These are phyloP conservation scores for Peromyscus attwateri DNA, from an alignment of 2,797 vertebrate genomes.

Conservation along the genomic window DNA sequence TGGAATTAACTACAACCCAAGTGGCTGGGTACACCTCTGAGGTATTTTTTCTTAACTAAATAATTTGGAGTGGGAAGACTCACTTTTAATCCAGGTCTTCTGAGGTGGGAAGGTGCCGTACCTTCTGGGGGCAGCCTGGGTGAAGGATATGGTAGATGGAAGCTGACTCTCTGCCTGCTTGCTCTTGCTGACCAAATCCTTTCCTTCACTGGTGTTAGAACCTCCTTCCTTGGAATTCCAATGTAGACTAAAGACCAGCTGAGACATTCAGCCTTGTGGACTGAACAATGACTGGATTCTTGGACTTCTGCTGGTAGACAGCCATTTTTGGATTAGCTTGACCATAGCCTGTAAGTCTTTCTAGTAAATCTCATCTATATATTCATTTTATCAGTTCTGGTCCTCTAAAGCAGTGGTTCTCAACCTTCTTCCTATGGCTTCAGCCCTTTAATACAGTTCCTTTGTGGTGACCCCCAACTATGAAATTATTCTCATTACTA, in stretches of 20 bases:
- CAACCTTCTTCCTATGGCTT: no score
- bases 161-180: not conserved
- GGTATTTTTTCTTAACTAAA: not conserved
- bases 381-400: not conserved
- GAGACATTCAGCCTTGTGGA: not conserved
- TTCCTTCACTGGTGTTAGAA: not conserved
- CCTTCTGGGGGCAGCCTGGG: not conserved
- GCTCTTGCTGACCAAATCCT: not conserved
- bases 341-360: no score
- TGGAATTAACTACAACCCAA: not conserved
- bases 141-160: no score
- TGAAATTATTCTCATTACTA: not conserved
- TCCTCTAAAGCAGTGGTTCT: not conserved
- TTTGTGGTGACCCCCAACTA: not conserved
- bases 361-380: no score
- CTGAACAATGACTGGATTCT: not conserved
- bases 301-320: not conserved
- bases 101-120: not conserved
- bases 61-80: not conserved
- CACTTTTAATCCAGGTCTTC: not conserved
- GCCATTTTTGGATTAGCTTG: not conserved
- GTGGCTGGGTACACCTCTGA: not conserved
- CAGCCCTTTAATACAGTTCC: not conserved
- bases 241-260: no score
- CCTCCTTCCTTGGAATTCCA: not conserved